Base-by-base conservation (phyloP, 2,797 vertebrate species). In the Rhinatrema bivittatum region DNA sequence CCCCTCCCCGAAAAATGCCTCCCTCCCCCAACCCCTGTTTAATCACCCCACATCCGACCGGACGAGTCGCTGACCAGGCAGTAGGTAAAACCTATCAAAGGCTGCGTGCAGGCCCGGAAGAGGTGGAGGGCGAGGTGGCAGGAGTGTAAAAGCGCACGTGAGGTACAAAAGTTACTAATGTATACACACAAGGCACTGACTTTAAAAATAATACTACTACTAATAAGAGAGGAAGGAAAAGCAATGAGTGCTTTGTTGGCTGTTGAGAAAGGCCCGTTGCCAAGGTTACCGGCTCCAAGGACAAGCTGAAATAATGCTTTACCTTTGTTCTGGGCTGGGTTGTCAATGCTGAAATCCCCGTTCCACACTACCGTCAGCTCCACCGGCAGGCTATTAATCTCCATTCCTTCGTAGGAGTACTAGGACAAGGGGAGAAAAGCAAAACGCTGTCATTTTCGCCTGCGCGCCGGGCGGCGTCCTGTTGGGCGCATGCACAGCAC, bases 301-400 rank as follows among this genome's bases (percentile, higher is more conserved):
- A 81, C 76, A 57, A 71, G 82, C 72, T 70, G 75, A 72, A 68
- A 65, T 69, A 53, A 60, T 29, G 46, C 36, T 69, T 72, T 76
- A 98, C 95, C 93, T 94, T 93, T 94, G 72, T 93, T 99, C 74
- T 91, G 84, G 31, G 92, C 88, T 1, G 94, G 94, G 79, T 97
- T 99, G 80, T 99, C 95, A 10, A 99, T 99, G 84, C 82, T 97
- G 79, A 99, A 99, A 81, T 97, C 89, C 54, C 93, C 94, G 3
- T 97, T 98, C 95, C 95, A 99, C 72, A 97, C 91, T 5, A 98
- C 94, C 2, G 83, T 96, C 79, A 99, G 72, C 62, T 94, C 91
- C 68, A 97, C 93, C 0, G 93, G 90, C 64, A 99, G 84, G 77
- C 91, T 96, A 80, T 93, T 96, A 79, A 94, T 94, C 72, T 94